Evolutionary conservation across 1,140 invertebrate species (phyloP), one percentile per base, ranked within the genome.

Genomic region (Mizuhopecten yessoensis): DNA sequence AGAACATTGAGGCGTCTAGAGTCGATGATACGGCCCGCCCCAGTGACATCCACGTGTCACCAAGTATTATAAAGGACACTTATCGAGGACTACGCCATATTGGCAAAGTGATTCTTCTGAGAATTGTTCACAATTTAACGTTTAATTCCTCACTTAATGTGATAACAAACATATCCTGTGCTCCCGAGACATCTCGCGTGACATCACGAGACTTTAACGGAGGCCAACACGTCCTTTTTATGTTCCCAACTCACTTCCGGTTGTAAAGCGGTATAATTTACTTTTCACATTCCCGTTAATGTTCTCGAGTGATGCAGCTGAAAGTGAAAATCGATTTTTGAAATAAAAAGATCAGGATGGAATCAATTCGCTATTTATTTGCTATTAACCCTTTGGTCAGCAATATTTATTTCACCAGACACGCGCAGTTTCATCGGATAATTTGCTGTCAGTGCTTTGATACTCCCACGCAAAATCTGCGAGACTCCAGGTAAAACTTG

Each of bases 121-220:
- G 57, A 75, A 75, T 75, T 75, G 57, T 75, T 29, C 23, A 75
- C 57, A 75, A 75, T 75, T 29, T 75, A 75, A 7, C 57, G 57
- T 75, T 75, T 75, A 75, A 75, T 75, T 75, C 42, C 57, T 75
- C 57, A 75, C 57, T 75, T 75, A 75, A 75, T 75, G 57, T 75
- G 57, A 75, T 75, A 75, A 75, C 57, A 29, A 75, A 75, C 57
- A n/a, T 75, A n/a, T 75, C n/a, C 57, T 75, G 57, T 75, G 9
- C 57, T 75, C 57, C 57, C 57, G n/a, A 75, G 57, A 75, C 57
- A 75, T 75, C 57, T 75, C 57, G 57, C 57, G 57, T 75, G 57
- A 75, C 57, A 75, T 75, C 57, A 75, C 57, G 57, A 75, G 57
- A 75, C 23, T 17, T 75, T 75, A 29, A 75, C 57, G 57, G 57